These are phyloP conservation scores for Trematocara nigrifrons DNA, from an alignment of 2,113 vertebrate species.

Conservation along the genomic window DNA sequence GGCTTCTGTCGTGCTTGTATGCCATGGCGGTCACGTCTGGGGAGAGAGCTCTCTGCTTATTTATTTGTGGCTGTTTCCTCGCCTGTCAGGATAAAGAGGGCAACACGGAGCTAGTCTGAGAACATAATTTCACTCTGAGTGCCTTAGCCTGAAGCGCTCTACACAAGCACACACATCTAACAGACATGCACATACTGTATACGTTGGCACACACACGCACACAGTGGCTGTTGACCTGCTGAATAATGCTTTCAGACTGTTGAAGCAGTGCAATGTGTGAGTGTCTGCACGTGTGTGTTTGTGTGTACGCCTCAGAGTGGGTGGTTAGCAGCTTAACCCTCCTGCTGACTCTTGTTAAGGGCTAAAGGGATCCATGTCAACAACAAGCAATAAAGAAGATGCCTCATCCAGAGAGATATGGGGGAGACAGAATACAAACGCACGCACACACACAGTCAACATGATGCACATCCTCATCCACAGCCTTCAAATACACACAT, in stretches of 20 bases:
- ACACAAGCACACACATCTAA: background rate
- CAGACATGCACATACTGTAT: background rate
- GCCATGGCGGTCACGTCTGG: conserved; percentile 65
- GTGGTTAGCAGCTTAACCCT: conserved; percentile 65
- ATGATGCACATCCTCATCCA: background rate
- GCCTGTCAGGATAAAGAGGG: conserved; percentile 72
- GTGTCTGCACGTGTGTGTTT: conserved; percentile 10
- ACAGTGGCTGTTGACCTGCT: conserved; percentile 64
- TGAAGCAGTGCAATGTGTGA: conserved; percentile 21
- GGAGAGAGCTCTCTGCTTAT: conserved; percentile 60
- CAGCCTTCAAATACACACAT: conserved; percentile 12
- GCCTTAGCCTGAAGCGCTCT: conserved; percentile 65
- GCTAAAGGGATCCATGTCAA: conserved; percentile 74
- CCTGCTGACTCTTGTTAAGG: conserved; percentile 65
- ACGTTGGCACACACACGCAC: conserved; percentile 5
- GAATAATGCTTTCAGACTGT: conserved; percentile 63
- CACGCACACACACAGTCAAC: background rate
- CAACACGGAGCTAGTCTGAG: conserved; percentile 65
- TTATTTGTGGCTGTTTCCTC: conserved; percentile 71
- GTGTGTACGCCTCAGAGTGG: conserved; percentile 6
- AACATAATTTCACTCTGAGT: conserved; percentile 72
- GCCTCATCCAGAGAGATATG: conserved; percentile 43
- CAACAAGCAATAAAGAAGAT: conserved; percentile 70
- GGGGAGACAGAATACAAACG: background rate
- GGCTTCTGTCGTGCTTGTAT: conserved; percentile 45